Evolutionary conservation across 2,888 invertebrate species (phyloP).

Genomic region (Autographa gamma): DNA sequence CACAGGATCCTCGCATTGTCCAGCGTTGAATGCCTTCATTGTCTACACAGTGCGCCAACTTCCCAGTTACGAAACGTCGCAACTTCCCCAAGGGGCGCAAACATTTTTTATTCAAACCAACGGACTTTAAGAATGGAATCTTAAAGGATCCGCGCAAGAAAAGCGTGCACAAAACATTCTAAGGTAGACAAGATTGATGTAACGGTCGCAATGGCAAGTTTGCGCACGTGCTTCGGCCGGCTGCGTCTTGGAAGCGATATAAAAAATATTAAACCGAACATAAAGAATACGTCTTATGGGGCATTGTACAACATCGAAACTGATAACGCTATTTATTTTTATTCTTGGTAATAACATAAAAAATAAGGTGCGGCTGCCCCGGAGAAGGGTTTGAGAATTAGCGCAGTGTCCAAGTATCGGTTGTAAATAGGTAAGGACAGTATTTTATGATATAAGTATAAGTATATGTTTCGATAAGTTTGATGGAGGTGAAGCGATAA

Average conservation of each 20-base stretch:
- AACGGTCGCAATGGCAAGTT: slow-evolving; percentile 79
- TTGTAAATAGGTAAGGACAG: background rate
- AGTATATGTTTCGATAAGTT: background rate
- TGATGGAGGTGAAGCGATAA: slow-evolving; percentile 5
- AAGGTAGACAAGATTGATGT: slow-evolving; percentile 86
- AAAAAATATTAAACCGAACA: slow-evolving; percentile 57
- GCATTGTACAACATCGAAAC: slow-evolving; percentile 51
- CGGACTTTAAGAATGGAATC: slow-evolving; percentile 57
- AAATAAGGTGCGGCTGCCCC: slow-evolving; percentile 30
- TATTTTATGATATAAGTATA: background rate
- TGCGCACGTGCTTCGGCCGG: slow-evolving; percentile 86
- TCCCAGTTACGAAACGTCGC: slow-evolving; percentile 52
- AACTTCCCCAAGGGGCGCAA: slow-evolving; percentile 46
- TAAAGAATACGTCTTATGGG: slow-evolving; percentile 44
- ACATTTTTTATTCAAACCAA: slow-evolving; percentile 59
- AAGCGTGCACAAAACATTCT: slow-evolving; percentile 77
- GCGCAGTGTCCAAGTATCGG: background rate
- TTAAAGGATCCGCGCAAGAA: slow-evolving; percentile 55
- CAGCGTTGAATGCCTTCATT: slow-evolving; percentile 84
- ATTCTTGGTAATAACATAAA: slow-evolving; percentile 39
- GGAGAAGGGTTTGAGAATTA: slow-evolving; percentile 31
- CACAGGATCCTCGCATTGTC: slow-evolving; percentile 78
- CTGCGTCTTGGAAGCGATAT: slow-evolving; percentile 64
- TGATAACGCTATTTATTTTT: slow-evolving; percentile 55
- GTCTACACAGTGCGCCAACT: slow-evolving; percentile 71